Conservation (phyloP, 2,797 vertebrate species). For the Borostomias antarcticus region DNA sequence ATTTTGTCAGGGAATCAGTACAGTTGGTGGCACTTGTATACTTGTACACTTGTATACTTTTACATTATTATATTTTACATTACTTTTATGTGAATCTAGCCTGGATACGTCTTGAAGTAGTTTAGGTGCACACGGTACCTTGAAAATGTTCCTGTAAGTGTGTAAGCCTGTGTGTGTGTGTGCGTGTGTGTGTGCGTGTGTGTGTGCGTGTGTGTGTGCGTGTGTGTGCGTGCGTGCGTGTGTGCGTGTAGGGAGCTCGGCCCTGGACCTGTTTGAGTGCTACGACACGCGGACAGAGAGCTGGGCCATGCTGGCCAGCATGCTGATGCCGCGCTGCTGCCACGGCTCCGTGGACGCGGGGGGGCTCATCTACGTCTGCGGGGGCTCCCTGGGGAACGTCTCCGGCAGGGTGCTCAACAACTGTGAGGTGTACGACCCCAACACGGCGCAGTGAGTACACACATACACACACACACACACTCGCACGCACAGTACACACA, state of each 20-base stretch:
- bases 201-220: neutral
- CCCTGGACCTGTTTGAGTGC: conserved; percentile 94
- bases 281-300: conserved; percentile 96
- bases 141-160: too few species aligned
- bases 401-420: conserved; percentile 92
- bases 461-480: neutral
- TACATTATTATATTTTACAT: too few species aligned
- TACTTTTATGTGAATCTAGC: too few species aligned
- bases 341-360: conserved; percentile 93
- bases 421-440: conserved; percentile 95
- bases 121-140: too few species aligned
- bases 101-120: too few species aligned
- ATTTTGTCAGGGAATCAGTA: too few species aligned
- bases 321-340: conserved; percentile 95
- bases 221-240: conserved; percentile 1
- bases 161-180: neutral
- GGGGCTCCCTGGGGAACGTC: conserved; percentile 93
- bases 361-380: conserved; percentile 94
- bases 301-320: conserved; percentile 94
- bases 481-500: neutral
- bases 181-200: neutral
- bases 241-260: conserved; percentile 86
- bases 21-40: too few species aligned
- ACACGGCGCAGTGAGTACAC: conserved; percentile 87
- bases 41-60: too few species aligned